Evolutionary conservation across 1,140 invertebrate species (phyloP), one percentile per base, ranked within the genome.

Genomic region (Brachionus rubens): DNA sequence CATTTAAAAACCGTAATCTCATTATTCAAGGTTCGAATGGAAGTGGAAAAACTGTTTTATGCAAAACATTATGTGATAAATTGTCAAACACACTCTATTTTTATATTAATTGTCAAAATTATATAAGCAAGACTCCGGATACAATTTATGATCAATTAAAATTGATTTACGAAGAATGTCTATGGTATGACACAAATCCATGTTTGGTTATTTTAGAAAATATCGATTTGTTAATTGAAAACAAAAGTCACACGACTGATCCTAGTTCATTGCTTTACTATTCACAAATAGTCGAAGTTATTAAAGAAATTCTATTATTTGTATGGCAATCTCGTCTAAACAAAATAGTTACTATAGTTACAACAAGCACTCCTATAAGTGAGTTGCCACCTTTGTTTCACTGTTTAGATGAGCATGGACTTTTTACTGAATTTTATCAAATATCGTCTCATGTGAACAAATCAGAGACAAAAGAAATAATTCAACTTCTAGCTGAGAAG

Each of bases 181-280:
- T 40, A 16, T 72, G 41, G 41, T 50, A 54, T 21, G 30, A 36
- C 7, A 33, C 21, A 7, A 33, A 16, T 2, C 28, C 46, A 7
- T 30, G 26, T 54, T 30, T 72, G 43, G 28, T 72, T n/a, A 43
- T 65, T 26, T 40, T 72, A 19, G 68, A 72, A 21, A 54, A 72
- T 48, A 48, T 72, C 12, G 68, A 72, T 54, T 54, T 72, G n/a
- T 47, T 72, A 21, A 48, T 72, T 41, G 68, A 72, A 28, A 72
- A 54, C 24, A 40, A 54, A 30, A 48, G 21, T 21, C 16, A 0
- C 9, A 54, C 14, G 6, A 33, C 48, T 21, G 68, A 72, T 54
- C 68, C 68, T 9, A 48, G 43, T 48, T 40, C 48, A 33, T 36
- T 72, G 21, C 16, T 72, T 0, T 72, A 72, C n/a, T 54, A 72